These are phyloP conservation scores for Gonatopus flavifemur DNA, from an alignment of 1,140 invertebrate genomes.

Conservation along the genomic window DNA sequence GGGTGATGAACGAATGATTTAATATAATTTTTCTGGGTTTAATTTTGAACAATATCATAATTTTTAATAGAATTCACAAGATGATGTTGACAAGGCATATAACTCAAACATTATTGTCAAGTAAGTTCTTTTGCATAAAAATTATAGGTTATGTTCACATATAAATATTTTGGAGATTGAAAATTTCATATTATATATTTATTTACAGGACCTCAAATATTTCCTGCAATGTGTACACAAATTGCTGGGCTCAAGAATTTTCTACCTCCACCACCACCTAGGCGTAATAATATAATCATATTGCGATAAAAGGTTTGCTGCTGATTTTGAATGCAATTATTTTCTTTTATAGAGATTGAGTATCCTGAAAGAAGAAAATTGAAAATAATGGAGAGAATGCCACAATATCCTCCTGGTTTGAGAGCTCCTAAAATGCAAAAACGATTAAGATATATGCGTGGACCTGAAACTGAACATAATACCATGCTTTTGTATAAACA, in stretches of 20 bases:
- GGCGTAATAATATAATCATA: slow-evolving; percentile 55
- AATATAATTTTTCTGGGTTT: too few relatives aligned
- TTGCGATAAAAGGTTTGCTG: neutral
- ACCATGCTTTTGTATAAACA: slow-evolving; percentile 83
- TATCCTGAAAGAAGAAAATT: slow-evolving; percentile 73
- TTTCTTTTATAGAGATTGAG: slow-evolving; percentile 64
- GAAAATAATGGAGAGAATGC: slow-evolving; percentile 70
- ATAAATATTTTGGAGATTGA: too few relatives aligned
- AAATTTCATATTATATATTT: neutral
- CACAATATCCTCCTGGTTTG: slow-evolving; percentile 65
- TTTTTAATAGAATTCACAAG: too few relatives aligned
- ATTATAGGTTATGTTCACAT: neutral
- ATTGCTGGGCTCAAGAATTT: slow-evolving; percentile 66
- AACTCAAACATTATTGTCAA: slow-evolving; percentile 5
- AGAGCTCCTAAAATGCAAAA: slow-evolving; percentile 84
- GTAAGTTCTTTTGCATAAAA: slow-evolving; percentile 15
- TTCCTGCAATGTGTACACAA: slow-evolving; percentile 23
- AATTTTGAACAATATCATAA: too few relatives aligned
- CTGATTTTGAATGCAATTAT: neutral
- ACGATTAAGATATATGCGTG: slow-evolving; percentile 78
- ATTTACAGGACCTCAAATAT: neutral
- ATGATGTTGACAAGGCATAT: too few relatives aligned
- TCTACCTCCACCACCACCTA: slow-evolving; percentile 61
- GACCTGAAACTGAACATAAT: slow-evolving; percentile 85
- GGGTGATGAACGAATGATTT: too few relatives aligned